These are phyloP conservation scores for Hirtodrosophila duncani DNA, from an alignment of 2,888 invertebrate genomes.

Conservation along the genomic window DNA sequence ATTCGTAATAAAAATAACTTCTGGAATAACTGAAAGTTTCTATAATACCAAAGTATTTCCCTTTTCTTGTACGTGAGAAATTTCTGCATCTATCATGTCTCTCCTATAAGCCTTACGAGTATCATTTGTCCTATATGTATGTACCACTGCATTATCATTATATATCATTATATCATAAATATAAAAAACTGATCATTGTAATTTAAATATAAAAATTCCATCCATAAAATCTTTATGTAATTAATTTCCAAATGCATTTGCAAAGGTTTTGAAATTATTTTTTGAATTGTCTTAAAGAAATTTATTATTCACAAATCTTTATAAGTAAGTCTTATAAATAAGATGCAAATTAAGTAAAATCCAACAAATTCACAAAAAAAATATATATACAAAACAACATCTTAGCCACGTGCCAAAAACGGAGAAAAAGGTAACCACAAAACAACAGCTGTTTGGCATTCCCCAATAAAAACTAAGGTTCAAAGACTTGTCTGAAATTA, in stretches of 20 bases:
- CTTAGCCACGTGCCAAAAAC: conserved; percentile 47
- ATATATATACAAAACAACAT: neutral
- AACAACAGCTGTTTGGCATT: conserved; percentile 47
- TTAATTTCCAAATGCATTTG: conserved; percentile 35
- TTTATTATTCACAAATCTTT: too few relatives aligned
- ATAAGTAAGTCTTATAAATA: too few relatives aligned
- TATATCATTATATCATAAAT: conserved; percentile 4
- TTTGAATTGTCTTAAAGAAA: conserved; percentile 17
- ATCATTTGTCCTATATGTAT: too few relatives aligned
- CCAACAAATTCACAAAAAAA: conserved; percentile 22
- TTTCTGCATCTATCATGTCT: too few relatives aligned
- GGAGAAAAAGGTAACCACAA: conserved; percentile 10
- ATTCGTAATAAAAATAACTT: too few relatives aligned
- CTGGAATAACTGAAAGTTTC: too few relatives aligned
- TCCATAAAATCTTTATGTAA: conserved; percentile 26
- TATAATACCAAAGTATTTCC: too few relatives aligned
- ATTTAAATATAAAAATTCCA: neutral
- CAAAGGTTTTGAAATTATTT: conserved; percentile 5
- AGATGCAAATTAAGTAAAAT: conserved; percentile 50
- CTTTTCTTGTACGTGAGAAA: too few relatives aligned
- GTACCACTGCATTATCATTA: too few relatives aligned
- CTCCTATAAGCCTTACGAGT: too few relatives aligned
- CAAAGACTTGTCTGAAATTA: too few relatives aligned
- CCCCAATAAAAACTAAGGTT: conserved; percentile 30
- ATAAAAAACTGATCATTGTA: conserved; percentile 7